Percentiles rank a stretch among this genome's conserved stretches.
Evolutionary conservation across 2,113 vertebrate species (phyloP).

Genomic region (Tachysurus vachellii): DNA sequence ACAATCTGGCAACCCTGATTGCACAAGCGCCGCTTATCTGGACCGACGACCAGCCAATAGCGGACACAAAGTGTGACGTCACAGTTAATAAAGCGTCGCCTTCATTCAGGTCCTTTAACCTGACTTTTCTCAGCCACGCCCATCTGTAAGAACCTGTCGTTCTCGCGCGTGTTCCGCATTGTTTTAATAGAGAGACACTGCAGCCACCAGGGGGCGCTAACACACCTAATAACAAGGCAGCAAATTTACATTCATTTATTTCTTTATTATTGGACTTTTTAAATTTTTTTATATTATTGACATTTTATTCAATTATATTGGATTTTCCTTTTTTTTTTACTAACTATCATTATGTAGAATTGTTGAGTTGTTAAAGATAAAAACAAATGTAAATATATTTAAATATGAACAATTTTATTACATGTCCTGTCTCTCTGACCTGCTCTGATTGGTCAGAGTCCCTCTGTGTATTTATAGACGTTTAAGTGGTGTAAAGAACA

Average conservation of each 20-base stretch:
- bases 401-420: not conserved
- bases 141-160: not conserved
- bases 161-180: not conserved
- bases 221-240: too few relatives aligned
- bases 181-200: not conserved
- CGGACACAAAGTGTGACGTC: not conserved
- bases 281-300: not conserved
- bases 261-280: not conserved
- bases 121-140: not conserved
- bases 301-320: not conserved
- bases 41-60: not conserved
- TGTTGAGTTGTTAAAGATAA: not conserved
- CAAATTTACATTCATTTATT: not conserved
- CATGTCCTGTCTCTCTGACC: not conserved
- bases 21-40: conserved; percentile 12
- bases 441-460: not conserved
- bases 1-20: not conserved
- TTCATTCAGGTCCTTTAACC: not conserved
- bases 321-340: not conserved
- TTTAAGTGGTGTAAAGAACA: too few relatives aligned
- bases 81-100: too few relatives aligned
- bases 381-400: not conserved
- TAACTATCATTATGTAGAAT: not conserved
- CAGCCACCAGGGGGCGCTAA: not conserved
- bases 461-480: not conserved